These are phyloP conservation scores for Tricholaema leucomelas DNA, from an alignment of 2,113 vertebrate species.

Conservation along the genomic window DNA sequence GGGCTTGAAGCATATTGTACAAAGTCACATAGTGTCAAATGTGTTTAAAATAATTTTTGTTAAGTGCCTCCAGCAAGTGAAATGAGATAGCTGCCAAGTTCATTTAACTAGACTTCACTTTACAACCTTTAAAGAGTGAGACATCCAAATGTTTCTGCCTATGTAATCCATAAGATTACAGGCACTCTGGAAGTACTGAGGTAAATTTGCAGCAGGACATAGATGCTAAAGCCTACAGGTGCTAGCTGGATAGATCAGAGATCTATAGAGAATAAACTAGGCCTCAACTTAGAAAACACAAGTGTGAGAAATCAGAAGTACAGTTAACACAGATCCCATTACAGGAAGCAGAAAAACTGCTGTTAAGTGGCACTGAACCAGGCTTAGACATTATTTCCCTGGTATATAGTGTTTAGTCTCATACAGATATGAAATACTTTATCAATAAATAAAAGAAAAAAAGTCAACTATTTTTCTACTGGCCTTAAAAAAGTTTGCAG, in stretches of 20 bases:
- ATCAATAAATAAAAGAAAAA: background rate
- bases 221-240: background rate
- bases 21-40: background rate
- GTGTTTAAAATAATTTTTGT: constrained; percentile 24
- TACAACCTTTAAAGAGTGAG: background rate
- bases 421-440: background rate
- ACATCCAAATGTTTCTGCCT: background rate
- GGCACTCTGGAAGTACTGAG: background rate
- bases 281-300: background rate
- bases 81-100: background rate
- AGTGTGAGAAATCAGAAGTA: background rate
- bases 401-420: background rate
- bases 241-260: background rate
- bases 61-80: background rate
- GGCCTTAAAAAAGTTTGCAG: background rate
- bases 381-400: background rate
- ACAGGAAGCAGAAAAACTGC: background rate
- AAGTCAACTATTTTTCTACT: background rate
- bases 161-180: background rate
- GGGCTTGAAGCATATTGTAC: background rate
- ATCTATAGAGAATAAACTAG: background rate
- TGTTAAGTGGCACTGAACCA: background rate
- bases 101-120: background rate
- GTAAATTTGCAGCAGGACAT: background rate
- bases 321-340: background rate